Conservation (phyloP, 2,797 vertebrate species). For the Takifugu ocellatus region DNA sequence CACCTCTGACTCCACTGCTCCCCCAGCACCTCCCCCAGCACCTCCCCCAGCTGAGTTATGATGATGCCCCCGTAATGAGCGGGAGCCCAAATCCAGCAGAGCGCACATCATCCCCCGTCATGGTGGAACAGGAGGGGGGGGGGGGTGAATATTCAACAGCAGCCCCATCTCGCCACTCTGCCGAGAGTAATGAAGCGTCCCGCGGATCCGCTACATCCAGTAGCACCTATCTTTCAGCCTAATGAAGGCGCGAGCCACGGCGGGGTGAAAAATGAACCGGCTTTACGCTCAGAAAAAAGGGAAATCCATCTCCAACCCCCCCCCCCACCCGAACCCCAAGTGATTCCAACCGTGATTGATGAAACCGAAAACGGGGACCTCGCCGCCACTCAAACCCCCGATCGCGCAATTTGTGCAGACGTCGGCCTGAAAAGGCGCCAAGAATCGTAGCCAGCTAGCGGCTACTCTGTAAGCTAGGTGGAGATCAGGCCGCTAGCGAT, state of each 20-base stretch:
- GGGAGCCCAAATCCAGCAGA: slow-evolving; percentile 40
- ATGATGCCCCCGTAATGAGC: slow-evolving; percentile 48
- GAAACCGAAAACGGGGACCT: slow-evolving; percentile 37
- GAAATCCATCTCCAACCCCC: too few species aligned
- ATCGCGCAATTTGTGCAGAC: slow-evolving; percentile 34
- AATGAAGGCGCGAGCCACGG: slow-evolving; percentile 56
- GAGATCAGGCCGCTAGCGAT: too few species aligned
- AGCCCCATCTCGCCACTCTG: slow-evolving; percentile 31
- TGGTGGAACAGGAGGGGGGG: background rate
- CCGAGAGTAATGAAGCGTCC: slow-evolving; percentile 61
- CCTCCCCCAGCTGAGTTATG: slow-evolving; percentile 43
- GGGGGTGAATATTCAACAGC: slow-evolving; percentile 44
- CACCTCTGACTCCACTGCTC: slow-evolving; percentile 27
- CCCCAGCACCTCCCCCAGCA: slow-evolving; percentile 35
- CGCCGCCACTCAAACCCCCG: background rate
- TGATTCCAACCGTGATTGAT: slow-evolving; percentile 60
- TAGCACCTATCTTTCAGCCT: slow-evolving; percentile 42
- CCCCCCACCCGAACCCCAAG: background rate
- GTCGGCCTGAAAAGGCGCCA: too few species aligned
- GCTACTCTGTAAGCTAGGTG: too few species aligned
- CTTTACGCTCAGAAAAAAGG: slow-evolving; percentile 18
- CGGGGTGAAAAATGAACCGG: slow-evolving; percentile 61
- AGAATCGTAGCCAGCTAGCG: too few species aligned
- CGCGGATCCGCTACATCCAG: slow-evolving; percentile 32
- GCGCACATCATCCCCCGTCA: slow-evolving; percentile 27